These are phyloP conservation scores for Nerophis lumbriciformis DNA, from an alignment of 2,113 vertebrate genomes.

Conservation along the genomic window DNA sequence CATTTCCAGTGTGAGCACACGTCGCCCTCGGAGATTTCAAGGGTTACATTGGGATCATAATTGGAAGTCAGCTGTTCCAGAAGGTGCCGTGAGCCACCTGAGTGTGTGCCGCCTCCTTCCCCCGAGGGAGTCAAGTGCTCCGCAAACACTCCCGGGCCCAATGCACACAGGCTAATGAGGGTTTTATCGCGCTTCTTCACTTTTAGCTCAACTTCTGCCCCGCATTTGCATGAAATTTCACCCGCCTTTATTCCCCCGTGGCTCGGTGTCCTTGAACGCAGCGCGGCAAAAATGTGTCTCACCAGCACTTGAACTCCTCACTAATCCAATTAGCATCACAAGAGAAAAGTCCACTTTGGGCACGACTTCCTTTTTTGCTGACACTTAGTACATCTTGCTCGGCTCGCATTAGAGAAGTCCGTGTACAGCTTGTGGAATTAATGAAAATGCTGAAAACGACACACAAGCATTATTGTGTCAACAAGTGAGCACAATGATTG, in stretches of 20 bases:
- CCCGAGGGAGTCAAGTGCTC: slow-evolving; percentile 40
- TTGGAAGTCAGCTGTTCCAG: slow-evolving; percentile 13
- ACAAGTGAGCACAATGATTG: too few species aligned
- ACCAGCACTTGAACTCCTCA: slow-evolving; percentile 41
- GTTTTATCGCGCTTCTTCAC: slow-evolving; percentile 48
- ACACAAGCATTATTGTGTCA: too few species aligned
- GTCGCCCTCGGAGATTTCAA: slow-evolving; percentile 25
- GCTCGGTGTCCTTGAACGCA: slow-evolving; percentile 59
- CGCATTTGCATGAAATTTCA: slow-evolving; percentile 53
- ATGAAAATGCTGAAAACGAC: too few species aligned
- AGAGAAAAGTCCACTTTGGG: background rate
- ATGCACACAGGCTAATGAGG: slow-evolving; percentile 64
- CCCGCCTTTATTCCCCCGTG: slow-evolving; percentile 37
- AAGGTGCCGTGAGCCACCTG: slow-evolving; percentile 41
- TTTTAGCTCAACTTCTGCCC: slow-evolving; percentile 43
- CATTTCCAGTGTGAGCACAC: slow-evolving; percentile 4
- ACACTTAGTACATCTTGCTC: background rate
- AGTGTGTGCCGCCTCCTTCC: slow-evolving; percentile 33
- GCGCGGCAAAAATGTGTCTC: slow-evolving; percentile 35
- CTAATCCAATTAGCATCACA: slow-evolving; percentile 65
- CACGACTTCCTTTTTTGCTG: background rate
- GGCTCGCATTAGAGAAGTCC: too few species aligned
- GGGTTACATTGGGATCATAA: slow-evolving; percentile 42
- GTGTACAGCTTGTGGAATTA: too few species aligned
- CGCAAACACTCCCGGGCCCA: slow-evolving; percentile 49